These are phyloP conservation scores for Drosophila sproati DNA, from an alignment of 1,140 invertebrate genomes.

Conservation along the genomic window DNA sequence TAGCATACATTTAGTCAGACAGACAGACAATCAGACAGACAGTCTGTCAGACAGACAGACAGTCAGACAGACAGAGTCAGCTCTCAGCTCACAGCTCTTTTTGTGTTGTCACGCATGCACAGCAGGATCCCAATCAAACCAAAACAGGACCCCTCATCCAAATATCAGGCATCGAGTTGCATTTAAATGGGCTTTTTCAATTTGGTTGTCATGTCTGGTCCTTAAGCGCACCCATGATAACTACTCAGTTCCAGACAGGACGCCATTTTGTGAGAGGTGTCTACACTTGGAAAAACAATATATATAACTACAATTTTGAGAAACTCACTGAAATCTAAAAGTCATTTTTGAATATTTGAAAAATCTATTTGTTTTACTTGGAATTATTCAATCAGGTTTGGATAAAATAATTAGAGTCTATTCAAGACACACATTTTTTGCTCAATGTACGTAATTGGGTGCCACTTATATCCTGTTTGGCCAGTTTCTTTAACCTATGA, in stretches of 20 bases:
- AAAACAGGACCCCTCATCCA: neutral
- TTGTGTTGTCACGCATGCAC: conserved; percentile 49
- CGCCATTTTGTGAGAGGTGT: conserved; percentile 4
- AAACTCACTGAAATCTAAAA: too few relatives aligned
- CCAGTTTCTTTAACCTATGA: conserved; percentile 19
- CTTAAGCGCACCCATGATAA: neutral
- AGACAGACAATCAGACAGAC: conserved; percentile 18
- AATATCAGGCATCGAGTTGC: conserved; percentile 31
- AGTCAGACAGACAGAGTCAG: neutral
- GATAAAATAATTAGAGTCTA: too few relatives aligned
- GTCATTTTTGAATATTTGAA: too few relatives aligned
- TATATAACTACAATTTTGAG: too few relatives aligned
- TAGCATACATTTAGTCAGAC: conserved; percentile 65
- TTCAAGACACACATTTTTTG: too few relatives aligned
- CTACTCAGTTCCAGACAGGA: neutral
- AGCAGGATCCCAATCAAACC: neutral
- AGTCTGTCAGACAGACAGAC: too few relatives aligned
- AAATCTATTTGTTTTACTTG: too few relatives aligned
- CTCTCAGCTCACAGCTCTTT: conserved; percentile 39
- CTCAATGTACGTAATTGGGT: conserved; percentile 27
- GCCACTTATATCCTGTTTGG: conserved; percentile 25
- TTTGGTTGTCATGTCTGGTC: conserved; percentile 42
- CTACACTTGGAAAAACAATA: neutral
- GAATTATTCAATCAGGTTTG: too few relatives aligned
- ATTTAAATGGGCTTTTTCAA: conserved; percentile 55